A percentile compares a stretch with the other conserved stretches of the same genome.
phyloP scores from a whole-genome alignment of 1,140 invertebrate genomes.

The Solenopsis fugax region DNA sequence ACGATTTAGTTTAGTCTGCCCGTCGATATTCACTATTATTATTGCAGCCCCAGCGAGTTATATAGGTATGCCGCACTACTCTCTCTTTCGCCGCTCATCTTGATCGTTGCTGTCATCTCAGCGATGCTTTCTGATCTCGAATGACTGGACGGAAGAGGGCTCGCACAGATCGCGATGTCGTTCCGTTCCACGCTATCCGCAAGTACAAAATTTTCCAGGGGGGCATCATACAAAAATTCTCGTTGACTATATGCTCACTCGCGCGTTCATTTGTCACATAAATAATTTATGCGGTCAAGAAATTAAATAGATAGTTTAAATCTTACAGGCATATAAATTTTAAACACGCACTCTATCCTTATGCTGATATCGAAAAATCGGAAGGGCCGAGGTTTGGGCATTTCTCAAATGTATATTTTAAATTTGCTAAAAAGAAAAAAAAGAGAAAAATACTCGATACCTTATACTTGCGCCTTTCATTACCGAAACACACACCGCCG shows the following conservation, averaged over 20 bases:
- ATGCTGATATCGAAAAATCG: neutral
- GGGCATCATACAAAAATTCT: conserved; percentile 4
- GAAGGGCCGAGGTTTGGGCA: conserved; percentile 71
- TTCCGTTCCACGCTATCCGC: conserved; percentile 68
- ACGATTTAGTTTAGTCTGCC: conserved; percentile 80
- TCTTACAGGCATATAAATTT: neutral
- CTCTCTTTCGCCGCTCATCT: conserved; percentile 38
- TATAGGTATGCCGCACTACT: conserved; percentile 63
- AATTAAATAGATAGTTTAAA: conserved; percentile 20
- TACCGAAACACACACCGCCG: conserved; percentile 33
- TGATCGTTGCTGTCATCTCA: conserved; percentile 69
- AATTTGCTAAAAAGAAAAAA: neutral
- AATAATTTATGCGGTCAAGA: conserved; percentile 21
- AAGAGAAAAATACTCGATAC: conserved; percentile 14
- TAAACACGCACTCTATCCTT: neutral
- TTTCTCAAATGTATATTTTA: conserved; percentile 27
- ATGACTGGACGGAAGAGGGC: conserved; percentile 78
- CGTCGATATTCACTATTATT: conserved; percentile 78
- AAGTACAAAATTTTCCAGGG: conserved; percentile 18
- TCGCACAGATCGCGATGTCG: conserved; percentile 74
- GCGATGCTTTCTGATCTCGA: conserved; percentile 71
- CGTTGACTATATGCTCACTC: neutral
- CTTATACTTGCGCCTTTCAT: conserved; percentile 22
- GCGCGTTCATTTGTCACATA: neutral
- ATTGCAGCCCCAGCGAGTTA: conserved; percentile 79